Evolutionary conservation across 2,888 invertebrate genomes (phyloP), one percentile per base, ranked within the genome.

Genomic region (Anagyrus pseudococci): DNA sequence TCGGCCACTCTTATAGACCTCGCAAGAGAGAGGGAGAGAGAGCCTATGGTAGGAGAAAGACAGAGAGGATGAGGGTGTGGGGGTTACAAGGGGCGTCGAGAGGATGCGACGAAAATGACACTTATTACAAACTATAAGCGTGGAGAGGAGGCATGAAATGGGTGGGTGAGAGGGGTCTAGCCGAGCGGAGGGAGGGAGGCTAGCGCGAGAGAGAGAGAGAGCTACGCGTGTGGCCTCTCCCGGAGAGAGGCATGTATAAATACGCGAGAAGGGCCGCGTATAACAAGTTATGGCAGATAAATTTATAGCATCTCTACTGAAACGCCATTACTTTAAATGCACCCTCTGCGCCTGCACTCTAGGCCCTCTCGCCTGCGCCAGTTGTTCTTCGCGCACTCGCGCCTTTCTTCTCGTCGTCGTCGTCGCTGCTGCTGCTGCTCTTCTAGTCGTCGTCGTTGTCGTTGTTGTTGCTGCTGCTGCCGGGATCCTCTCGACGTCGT

Each of bases 211-310:
- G 52, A 47, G 33, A 44, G 62, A 23, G 22, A n/a, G 49, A n/a
- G 62, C 68, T 69, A 68, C 22, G 64, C 62, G 67, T 67, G 67
- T 69, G 67, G 70, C 67, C 76, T 75, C 49, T 75, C 75, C 78
- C 77, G 77, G 77, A 77, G n/a, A n/a, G 78, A 76, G 73, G 75
- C 74, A 77, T 76, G 73, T 79, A 80, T 78, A 80, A 80, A 79
- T 79, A 80, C 79, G 76, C 79, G 79, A 79, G 77, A 78, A 79
- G 75, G 77, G 75, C 76, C 75, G 74, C 80, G 77, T 78, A 79
- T 79, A 80, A 80, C 80, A 81, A 81, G 80, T 81, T 81, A 80
- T 80, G 80, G 79, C 80, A 78, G 80, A 81, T 81, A 80, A 81
- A 80, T 81, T 81, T 81, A 81, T 80, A 80, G 80, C 80, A 79